Evolutionary conservation across 2,797 vertebrate species (phyloP), one percentile per base, ranked within the genome.

Genomic region (Melanotaenia maccullochi): DNA sequence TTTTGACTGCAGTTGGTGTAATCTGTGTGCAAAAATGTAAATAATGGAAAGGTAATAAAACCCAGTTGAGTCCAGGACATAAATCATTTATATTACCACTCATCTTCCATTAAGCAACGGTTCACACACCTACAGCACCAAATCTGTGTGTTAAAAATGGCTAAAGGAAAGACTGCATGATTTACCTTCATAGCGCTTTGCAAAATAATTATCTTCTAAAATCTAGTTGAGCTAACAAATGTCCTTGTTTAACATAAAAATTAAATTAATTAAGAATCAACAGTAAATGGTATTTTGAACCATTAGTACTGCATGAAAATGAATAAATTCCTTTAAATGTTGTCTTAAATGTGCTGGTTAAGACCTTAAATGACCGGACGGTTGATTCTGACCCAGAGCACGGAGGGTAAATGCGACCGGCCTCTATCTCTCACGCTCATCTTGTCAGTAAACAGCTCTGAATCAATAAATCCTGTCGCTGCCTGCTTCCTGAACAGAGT

Each of bases 11-110:
- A 61, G 67, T 61, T 63, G 42, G 25, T 81, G 80, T 60, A 60
- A 73, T 82, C 38, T 52, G 68, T 52, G 69, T 65, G 73, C 64
- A 65, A 42, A 79, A 60, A 75, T 78, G 52, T 85, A 76, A 89
- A 89, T 81, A 82, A 89, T 85, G 70, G 67, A 85, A 49, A 51
- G 32, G 76, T 65, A 62, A 69, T 62, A 81, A 84, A 77, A 42
- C 68, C 75, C 73, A 18, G 76, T 80, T 78, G 68, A 87, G 68
- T 55, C 51, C 55, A 42, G 18, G 63, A 44, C 36, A 64, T 40
- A 49, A 79, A 86, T 85, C 24, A 81, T 82, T 89, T 13, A 89
- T 66, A 56, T 57, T 1, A n/a, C 22, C 11, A 14, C 81, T 82
- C 63, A 20, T 79, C 28, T 57, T 8, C n/a, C 24, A 40, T 69